Base-by-base conservation (phyloP, 2,797 vertebrate genomes). In the Eurystomus glaucurus region DNA sequence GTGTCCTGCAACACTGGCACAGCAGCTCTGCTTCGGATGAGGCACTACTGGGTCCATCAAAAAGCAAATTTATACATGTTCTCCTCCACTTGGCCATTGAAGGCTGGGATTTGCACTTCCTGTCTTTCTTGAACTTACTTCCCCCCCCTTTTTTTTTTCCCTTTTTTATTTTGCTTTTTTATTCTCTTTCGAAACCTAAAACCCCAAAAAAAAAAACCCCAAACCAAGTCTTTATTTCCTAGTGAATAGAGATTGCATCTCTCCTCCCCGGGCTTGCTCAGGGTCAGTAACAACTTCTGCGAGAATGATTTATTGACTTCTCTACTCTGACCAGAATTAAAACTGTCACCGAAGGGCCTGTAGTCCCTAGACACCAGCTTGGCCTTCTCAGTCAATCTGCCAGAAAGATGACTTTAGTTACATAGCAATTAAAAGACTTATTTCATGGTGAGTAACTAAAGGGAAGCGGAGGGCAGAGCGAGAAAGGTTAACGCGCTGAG, bases 241-340 rank as follows among this genome's bases (percentile, higher is more conserved):
- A 88, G 52, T 95, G 91, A 93, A 78, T 17, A 75, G 93, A 93
- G 71, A 94, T 94, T 91, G 51, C 85, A 48, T 92, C 83, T 96
- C 80, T 94, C 69, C 88, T 97, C 80, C 31, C 60, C 95, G 93
- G 94, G 86, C 91, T 96, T 94, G 93, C 95, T 96, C 71, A 91
- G 95, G 93, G 93, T 96, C 96, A 96, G 82, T 86, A 96, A 93
- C 93, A 90, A 91, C 97, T 97, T 96, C 95, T 96, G 88, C 8
- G 7, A 96, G 93, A 97, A 95, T 84, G 95, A 97, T 98, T 98
- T 98, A 98, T 98, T 97, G 97, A 98, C 96, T 97, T 97, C 82
- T 96, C 83, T 78, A 54, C 90, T 90, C 92, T 96, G 96, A 94
- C 93, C 93, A 93, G 96, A 97, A 97, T 97, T 97, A 95, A 97